phyloP scores from a whole-genome alignment of 2,888 invertebrate genomes.

The Cephus nigrinus region DNA sequence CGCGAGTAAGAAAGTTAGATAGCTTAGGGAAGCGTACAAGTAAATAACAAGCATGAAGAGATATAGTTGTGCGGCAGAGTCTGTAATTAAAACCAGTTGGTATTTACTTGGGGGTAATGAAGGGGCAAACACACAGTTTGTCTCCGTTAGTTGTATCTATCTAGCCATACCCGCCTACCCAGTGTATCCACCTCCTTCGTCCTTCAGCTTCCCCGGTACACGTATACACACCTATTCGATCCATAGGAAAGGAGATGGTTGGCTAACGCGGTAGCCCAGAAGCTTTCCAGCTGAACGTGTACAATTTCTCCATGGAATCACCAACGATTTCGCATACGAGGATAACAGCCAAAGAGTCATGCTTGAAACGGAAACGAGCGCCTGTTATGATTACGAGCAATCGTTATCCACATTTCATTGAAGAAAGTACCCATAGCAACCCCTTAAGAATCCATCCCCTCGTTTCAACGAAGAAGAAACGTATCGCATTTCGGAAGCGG shows the following conservation, averaged over 20 bases:
- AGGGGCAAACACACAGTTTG: conserved; percentile 63
- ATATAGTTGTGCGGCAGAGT: conserved; percentile 50
- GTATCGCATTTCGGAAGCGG: not conserved
- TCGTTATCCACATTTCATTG: not conserved
- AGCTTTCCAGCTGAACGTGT: not conserved
- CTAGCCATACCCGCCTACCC: conserved; percentile 13
- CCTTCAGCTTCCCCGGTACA: not conserved
- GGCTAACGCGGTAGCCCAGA: not conserved
- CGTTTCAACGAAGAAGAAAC: not conserved
- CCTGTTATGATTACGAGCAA: not conserved
- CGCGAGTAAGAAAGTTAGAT: conserved; percentile 56
- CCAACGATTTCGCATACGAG: not conserved
- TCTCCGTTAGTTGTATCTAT: conserved; percentile 57
- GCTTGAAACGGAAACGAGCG: not conserved
- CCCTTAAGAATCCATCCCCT: not conserved
- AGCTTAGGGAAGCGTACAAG: conserved; percentile 45
- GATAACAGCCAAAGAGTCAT: not conserved
- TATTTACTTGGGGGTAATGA: conserved; percentile 64
- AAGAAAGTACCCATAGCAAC: not conserved
- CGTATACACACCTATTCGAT: not conserved
- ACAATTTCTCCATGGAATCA: not conserved
- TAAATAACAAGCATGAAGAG: conserved; percentile 61
- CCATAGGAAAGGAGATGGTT: not conserved
- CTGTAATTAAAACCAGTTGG: conserved; percentile 63
- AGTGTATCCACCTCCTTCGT: conserved; percentile 20